Percentiles rank a stretch among this genome's conserved stretches.
phyloP scores from a whole-genome alignment of 2,113 vertebrate genomes.

The Phainopepla nitens region DNA sequence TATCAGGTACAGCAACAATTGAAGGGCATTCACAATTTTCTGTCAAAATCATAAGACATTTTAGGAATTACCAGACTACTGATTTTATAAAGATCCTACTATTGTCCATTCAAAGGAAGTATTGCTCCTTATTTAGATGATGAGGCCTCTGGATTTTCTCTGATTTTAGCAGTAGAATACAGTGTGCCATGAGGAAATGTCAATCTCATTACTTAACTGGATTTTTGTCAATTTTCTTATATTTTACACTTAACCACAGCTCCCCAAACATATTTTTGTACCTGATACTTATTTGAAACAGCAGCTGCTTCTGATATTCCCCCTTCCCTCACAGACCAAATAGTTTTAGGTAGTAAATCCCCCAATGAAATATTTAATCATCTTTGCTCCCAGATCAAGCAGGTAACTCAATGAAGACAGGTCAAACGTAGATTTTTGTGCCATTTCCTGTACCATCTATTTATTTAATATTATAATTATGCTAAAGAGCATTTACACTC shows the following conservation, averaged over 20 bases:
- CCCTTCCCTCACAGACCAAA: not conserved
- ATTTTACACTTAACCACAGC: not conserved
- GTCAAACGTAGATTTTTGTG: not conserved
- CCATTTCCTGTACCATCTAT: not conserved
- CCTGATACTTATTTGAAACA: not conserved
- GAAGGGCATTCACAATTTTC: not conserved
- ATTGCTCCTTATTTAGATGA: not conserved
- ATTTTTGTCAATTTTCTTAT: not conserved
- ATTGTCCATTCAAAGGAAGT: not conserved
- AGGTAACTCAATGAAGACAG: not conserved
- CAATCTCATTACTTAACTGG: not conserved
- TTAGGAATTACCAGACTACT: not conserved
- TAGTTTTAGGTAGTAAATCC: not conserved
- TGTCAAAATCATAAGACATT: not conserved
- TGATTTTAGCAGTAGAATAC: not conserved
- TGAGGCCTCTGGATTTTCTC: not conserved
- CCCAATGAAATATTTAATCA: not conserved
- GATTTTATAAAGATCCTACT: not conserved
- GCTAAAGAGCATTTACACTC: not conserved
- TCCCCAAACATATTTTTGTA: not conserved
- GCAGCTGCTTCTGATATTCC: not conserved
- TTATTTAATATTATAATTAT: not conserved
- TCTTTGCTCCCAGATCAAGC: not conserved
- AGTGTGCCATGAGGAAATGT: not conserved
- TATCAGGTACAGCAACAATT: not conserved